Conservation (phyloP, 30 jellyfish, hydroid and myxozoan species). For the Aurelia aurita complex sp. Pacific region DNA sequence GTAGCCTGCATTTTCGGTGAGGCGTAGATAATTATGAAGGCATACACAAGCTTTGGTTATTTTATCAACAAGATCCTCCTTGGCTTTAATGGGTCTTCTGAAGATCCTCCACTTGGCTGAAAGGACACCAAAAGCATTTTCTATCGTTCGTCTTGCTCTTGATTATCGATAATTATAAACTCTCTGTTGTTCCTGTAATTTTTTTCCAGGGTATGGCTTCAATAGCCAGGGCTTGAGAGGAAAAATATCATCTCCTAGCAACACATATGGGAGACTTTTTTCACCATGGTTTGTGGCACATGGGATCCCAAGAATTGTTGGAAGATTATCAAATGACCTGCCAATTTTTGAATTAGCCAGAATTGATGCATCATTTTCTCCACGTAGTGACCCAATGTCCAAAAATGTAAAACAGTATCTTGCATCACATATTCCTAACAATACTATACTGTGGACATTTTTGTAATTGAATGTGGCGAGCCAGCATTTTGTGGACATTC, state of each 20-base stretch:
- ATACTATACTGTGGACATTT: constrained; percentile 35
- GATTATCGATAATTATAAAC: constrained; percentile 2
- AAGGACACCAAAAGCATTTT: constrained; percentile 16
- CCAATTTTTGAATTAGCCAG: constrained; percentile 15
- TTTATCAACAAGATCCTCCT: constrained; percentile 12
- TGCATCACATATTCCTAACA: constrained; percentile 53
- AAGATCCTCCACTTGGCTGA: constrained; percentile 5
- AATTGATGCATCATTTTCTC: constrained; percentile 55
- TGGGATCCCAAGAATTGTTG: background rate
- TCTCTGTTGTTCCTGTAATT: constrained; percentile 10
- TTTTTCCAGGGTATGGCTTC: constrained; percentile 8
- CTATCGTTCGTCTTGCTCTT: constrained; percentile 24
- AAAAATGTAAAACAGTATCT: constrained; percentile 58
- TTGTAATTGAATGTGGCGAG: constrained; percentile 32
- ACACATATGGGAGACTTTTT: constrained; percentile 3
- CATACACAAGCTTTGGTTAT: constrained; percentile 21
- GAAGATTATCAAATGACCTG: background rate
- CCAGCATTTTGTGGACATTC: constrained; percentile 48
- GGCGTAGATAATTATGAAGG: constrained; percentile 11
- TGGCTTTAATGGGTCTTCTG: constrained; percentile 20
- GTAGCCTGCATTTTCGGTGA: constrained; percentile 31
- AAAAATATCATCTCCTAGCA: constrained; percentile 9
- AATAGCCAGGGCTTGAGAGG: constrained; percentile 8
- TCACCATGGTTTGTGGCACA: constrained; percentile 9
- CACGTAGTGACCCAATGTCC: constrained; percentile 52